Base-by-base conservation (phyloP, 2,797 vertebrate genomes). In the Naso thynnoides region DNA sequence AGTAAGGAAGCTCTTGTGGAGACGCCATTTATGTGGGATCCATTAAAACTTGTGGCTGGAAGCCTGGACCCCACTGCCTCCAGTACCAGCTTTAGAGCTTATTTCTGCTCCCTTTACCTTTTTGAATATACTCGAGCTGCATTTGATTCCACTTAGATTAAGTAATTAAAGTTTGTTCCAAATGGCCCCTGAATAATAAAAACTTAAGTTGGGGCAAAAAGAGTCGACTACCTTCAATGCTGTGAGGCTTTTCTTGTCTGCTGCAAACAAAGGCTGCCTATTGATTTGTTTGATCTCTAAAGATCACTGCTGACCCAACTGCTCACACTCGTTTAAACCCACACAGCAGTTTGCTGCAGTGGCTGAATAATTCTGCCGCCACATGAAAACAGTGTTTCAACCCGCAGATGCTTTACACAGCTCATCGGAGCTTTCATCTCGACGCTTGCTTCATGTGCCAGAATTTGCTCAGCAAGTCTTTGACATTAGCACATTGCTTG, bases 211-310 rank as follows among this genome's bases (percentile, higher is more conserved):
- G 4, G 15, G 21, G 18, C 19, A 38, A 49, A 78, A 57, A n/a
- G 27, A 62, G 61, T 61, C 39, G 4, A 14, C 53, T 69, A 13
- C 70, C 41, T 38, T 77, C 56, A 41, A 36, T 79, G 67, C 66
- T 63, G 57, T 19, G 21, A 39, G 49, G 41, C 58, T 68, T 67
- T 50, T 23, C 38, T 64, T 62, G 67, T 26, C 42, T 24, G 16
- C 19, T 23, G 48, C 54, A 64, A 73, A 74, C 59, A 52, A 60
- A 76, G 52, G 45, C 72, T 45, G 26, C 0, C 21, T 74, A 79
- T 91, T 69, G 85, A 89, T 91, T 81, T 67, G 70, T 82, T 85
- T 85, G 84, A 83, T 88, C 75, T 83, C 64, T 70, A 65, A 77
- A 83, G 53, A 86, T 81, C 69, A 41, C 48, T 65, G 71, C 72